These are phyloP conservation scores for Drosophila willistoni DNA, from an alignment of 1,140 invertebrate species.

Conservation along the genomic window DNA sequence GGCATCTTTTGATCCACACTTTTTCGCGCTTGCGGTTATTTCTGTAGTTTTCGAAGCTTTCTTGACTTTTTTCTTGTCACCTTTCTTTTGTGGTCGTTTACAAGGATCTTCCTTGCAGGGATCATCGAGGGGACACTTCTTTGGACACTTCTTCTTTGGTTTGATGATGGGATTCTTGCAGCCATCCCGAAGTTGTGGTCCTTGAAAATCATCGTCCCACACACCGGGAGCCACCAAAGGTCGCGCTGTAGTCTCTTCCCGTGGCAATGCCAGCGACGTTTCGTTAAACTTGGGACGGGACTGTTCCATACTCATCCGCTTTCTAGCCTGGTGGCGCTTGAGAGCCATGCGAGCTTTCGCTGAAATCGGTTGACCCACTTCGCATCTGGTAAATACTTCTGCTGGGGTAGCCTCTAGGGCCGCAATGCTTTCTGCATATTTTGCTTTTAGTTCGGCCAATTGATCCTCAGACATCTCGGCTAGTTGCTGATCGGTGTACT, in stretches of 20 bases:
- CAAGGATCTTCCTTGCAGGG: slow-evolving; percentile 62
- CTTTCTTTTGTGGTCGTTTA: slow-evolving; percentile 38
- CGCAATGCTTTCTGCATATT: background rate
- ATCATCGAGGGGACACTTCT: slow-evolving; percentile 60
- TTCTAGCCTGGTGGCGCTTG: slow-evolving; percentile 22
- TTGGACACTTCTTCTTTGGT: slow-evolving; percentile 60
- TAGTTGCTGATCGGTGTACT: background rate
- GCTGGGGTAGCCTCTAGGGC: background rate
- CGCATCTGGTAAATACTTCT: background rate
- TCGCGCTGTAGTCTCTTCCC: background rate
- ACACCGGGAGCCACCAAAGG: background rate
- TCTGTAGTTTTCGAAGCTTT: slow-evolving; percentile 15
- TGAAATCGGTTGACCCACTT: background rate
- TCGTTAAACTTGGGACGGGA: background rate
- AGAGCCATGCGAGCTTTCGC: slow-evolving; percentile 22
- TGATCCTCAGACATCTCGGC: background rate
- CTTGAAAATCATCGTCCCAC: background rate
- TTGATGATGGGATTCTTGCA: slow-evolving; percentile 63
- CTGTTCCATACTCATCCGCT: slow-evolving; percentile 25
- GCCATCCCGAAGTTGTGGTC: slow-evolving; percentile 41
- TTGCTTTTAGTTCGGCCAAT: background rate
- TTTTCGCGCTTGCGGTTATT: slow-evolving; percentile 35
- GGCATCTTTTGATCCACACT: slow-evolving; percentile 17
- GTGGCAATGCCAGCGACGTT: background rate
- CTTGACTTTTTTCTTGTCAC: background rate